Evolutionary conservation across 2,113 vertebrate genomes (phyloP), one percentile per base, ranked within the genome.

Genomic region (Chaetorhynchus papuensis): DNA sequence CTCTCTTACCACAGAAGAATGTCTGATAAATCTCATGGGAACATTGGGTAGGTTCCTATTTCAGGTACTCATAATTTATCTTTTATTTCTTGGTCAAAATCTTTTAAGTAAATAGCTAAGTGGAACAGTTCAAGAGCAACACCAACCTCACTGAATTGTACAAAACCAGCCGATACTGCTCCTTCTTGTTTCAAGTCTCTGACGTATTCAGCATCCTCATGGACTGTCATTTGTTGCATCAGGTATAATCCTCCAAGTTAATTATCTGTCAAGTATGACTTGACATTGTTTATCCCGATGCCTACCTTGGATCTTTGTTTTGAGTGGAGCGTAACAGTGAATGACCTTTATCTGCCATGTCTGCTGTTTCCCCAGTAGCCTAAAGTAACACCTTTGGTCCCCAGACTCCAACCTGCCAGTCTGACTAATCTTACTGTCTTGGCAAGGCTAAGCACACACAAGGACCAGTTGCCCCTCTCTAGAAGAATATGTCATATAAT

Each of bases 361-460:
- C 89, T 87, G 37, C 18, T 42, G 45, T 80, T 76, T 63, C 49
- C 71, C 52, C 22, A 41, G 24, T 44, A 88, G 84, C 68, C 80
- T 78, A 37, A 72, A 87, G 65, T 35, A 94, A 89, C 69, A 83
- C 66, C 35, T 41, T 54, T 83, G 68, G 31, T 75, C 17, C 63
- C 68, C 76, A 95, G 93, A 87, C 87, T 97, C 72, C 82, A 84
- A 94, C 84, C 84, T 83, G 91, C 76, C 70, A 70, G 35, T 17
- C 89, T 4, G 37, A 57, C 64, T 94, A 87, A 95, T 94, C 92
- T 86, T 33, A 76, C 61, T 30, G 35, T 77, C 76, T 69, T 87
- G 80, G 76, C 80, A 93, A 93, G 72, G 37, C 50, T 22, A 74
- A 74, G 37, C 45, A 56, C 69, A 80, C 65, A 50, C 75, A 52